Percentiles rank a stretch among this genome's conserved stretches.
phyloP scores from a whole-genome alignment of 1,140 invertebrate genomes.

The Lepidotrigona ventralis region DNA sequence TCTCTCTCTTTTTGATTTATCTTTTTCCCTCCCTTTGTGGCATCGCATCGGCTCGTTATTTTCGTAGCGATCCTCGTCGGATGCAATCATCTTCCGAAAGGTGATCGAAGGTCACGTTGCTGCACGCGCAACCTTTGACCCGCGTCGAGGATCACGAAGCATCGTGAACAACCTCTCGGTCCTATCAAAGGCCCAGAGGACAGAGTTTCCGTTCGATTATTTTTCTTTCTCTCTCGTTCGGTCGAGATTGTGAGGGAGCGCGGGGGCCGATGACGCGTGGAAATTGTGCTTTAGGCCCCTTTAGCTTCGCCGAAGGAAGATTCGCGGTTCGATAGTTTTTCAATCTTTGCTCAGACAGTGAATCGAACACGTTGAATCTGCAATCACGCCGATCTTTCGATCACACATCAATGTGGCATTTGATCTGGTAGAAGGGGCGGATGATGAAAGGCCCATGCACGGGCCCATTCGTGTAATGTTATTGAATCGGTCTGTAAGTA shows the following conservation, averaged over 20 bases:
- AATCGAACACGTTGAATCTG: too few species aligned
- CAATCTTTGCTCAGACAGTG: background rate
- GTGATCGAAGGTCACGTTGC: conserved; percentile 31
- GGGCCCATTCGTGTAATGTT: too few species aligned
- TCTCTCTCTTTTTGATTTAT: background rate
- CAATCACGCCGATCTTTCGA: too few species aligned
- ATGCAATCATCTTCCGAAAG: conserved; percentile 37
- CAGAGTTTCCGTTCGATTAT: background rate
- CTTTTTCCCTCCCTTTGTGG: too few species aligned
- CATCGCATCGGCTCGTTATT: conserved; percentile 2
- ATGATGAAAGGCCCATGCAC: too few species aligned
- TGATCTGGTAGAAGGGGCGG: too few species aligned
- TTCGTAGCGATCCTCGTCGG: conserved; percentile 12
- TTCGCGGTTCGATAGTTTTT: background rate
- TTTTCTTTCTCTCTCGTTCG: background rate
- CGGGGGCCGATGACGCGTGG: background rate
- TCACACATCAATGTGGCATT: too few species aligned
- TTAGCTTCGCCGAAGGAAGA: too few species aligned
- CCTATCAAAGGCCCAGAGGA: background rate
- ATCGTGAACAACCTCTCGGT: background rate
- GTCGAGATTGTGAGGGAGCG: background rate
- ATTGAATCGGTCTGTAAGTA: too few species aligned
- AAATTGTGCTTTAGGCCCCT: background rate
- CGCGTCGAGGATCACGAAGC: background rate
- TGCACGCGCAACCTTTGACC: conserved; percentile 16